Evolutionary conservation across 1,140 invertebrate genomes (phyloP).

Genomic region (Drosophila mauritiana): DNA sequence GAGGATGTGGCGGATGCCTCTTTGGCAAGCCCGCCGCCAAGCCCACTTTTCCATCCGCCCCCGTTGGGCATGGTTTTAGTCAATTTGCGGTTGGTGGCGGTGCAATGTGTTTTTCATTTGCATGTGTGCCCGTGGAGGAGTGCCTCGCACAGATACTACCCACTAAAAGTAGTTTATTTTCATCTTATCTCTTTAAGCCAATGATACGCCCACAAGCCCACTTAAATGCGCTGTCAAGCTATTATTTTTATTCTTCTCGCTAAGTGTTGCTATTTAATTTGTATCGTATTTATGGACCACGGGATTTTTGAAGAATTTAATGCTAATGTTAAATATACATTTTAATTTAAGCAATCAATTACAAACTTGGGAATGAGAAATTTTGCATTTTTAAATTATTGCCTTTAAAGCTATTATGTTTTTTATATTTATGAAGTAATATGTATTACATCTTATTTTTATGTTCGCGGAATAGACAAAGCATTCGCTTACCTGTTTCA

Average conservation of each 20-base stretch:
- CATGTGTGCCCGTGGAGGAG: constrained; percentile 8
- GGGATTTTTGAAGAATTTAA: background rate
- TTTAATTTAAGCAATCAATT: too few species aligned
- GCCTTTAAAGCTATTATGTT: too few species aligned
- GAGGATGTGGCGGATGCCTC: constrained; percentile 37
- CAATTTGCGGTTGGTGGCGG: constrained; percentile 71
- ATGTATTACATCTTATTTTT: background rate
- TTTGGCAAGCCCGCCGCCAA: constrained; percentile 15
- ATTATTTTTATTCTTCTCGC: constrained; percentile 36
- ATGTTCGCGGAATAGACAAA: background rate
- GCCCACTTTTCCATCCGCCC: constrained; percentile 1
- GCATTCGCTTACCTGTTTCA: constrained; percentile 19
- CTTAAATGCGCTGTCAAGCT: constrained; percentile 68
- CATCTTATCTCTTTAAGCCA: constrained; percentile 83
- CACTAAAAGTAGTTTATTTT: constrained; percentile 77
- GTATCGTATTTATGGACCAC: background rate
- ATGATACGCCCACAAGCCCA: constrained; percentile 76
- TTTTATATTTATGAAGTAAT: too few species aligned
- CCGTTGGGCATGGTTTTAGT: constrained; percentile 71
- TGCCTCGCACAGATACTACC: constrained; percentile 27
- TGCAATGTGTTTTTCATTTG: constrained; percentile 53
- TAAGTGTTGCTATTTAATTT: constrained; percentile 8
- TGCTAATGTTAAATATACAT: too few species aligned
- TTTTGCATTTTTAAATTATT: too few species aligned
- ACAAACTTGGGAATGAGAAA: too few species aligned